Evolutionary conservation across 1,140 invertebrate genomes (phyloP), one percentile per base, ranked within the genome.

Genomic region (Thaumetopoea pityocampa): DNA sequence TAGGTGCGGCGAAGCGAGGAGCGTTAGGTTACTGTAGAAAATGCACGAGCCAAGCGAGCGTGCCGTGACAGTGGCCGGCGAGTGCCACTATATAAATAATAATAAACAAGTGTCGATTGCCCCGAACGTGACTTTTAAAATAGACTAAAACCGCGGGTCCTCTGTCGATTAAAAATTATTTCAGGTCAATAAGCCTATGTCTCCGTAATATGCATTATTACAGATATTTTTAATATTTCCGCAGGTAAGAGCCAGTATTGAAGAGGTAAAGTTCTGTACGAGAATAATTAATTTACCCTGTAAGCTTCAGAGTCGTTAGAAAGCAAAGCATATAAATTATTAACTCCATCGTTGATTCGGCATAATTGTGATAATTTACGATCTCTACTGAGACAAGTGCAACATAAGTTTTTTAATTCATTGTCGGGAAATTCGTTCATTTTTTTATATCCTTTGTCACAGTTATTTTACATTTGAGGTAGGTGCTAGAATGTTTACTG

Each of bases 261-360:
- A 7, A 7, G 5, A 1, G 1, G 7, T 22, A 22, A 4, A 4
- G 6, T 5, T 12, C 4, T 24, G 16, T 30, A 16, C 9, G 14
- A 7, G 9, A 26, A 29, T 20, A 10, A 19, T 46, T 14, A 32
- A 58, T 49, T 64, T 57, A 80, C 76, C 41, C 56, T 44, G 34
- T 69, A 77, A 17, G 70, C 76, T 17, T 73, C 70, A 0, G 51
- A 22, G 28, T 80, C 67, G 10, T 52, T 51, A 0, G 65, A 68
- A 4, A 80, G 43, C 6, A 80, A 29, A 3, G 29, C 53, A 60
- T 74, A 77, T 7, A 77, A 53, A 35, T 68, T 67, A 29, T 80
- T 77, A 9, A 80, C 37, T 2, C 76, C 72, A 24, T 77, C 44
- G 0, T 32, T 28, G 10, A 77, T 26, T 28, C 52, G 54, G 29